phyloP scores from a whole-genome alignment of 2,113 vertebrate genomes.

The Bubalus kerabau region DNA sequence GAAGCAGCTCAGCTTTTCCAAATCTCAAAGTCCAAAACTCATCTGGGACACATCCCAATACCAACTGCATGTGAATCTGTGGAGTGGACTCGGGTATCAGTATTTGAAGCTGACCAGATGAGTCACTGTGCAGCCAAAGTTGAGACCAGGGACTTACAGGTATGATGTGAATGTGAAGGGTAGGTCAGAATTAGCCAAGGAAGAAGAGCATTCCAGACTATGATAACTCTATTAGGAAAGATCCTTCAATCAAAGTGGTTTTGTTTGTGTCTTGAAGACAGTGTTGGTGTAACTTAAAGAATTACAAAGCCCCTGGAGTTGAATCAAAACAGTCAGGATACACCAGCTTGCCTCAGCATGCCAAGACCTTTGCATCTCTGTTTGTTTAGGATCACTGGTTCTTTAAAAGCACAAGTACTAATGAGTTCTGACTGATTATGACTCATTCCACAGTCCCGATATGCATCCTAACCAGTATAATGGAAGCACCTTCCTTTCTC shows the following conservation, averaged over 20 bases:
- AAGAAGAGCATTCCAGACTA: background rate
- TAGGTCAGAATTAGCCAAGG: background rate
- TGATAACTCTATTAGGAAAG: background rate
- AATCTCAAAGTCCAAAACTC: background rate
- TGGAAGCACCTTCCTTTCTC: background rate
- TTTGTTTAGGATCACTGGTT: constrained; percentile 46
- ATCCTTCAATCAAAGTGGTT: background rate
- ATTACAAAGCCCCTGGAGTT: background rate
- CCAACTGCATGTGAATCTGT: background rate
- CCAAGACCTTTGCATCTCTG: background rate
- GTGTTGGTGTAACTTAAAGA: background rate
- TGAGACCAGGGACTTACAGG: background rate
- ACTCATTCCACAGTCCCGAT: background rate
- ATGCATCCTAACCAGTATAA: background rate
- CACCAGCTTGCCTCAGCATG: accelerated
- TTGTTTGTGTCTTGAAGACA: background rate
- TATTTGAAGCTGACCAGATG: background rate
- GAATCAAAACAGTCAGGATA: background rate
- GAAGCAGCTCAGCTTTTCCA: background rate
- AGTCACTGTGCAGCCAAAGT: background rate
- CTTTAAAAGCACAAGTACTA: constrained; percentile 48
- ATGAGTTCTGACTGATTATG: constrained; percentile 24
- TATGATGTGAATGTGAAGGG: no score
- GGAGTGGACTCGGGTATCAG: background rate
- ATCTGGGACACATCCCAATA: background rate